Evolutionary conservation across 2,888 invertebrate genomes (phyloP), one percentile per base, ranked within the genome.

Genomic region (Chesias legatella): DNA sequence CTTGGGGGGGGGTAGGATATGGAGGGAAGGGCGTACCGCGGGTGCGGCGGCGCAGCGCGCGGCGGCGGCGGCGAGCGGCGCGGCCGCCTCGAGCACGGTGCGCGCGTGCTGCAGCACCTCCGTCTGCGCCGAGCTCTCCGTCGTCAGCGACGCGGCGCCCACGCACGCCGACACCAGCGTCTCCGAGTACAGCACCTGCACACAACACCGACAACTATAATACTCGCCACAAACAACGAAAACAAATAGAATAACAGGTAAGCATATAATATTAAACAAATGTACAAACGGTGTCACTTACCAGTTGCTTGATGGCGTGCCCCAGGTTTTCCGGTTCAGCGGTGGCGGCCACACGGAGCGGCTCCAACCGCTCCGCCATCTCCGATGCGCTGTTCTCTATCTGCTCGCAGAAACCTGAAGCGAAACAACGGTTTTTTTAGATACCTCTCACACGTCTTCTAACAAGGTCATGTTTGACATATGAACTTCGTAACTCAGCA

Each of bases 1-100:
- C n/a, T n/a, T n/a, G n/a, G n/a, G n/a, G n/a, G n/a, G n/a, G n/a
- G n/a, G n/a, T n/a, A n/a, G n/a, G n/a, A n/a, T n/a, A n/a, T n/a
- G n/a, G n/a, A n/a, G n/a, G n/a, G n/a, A n/a, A 22, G 5, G 4
- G 45, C 55, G 71, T 48, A 93, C 94, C 79, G 94, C 94, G 0
- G 97, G 95, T 89, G 99, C 99, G 2, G 99, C 99, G 0, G 95
- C 98, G 0, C 95, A 93, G 63, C 96, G 94, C 67, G 96, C 96
- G 1, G 95, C 92, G 0, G 95, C 93, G 53, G 94, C 93, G 31
- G 98, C 90, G 46, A 98, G 88, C 60, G 97, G 95, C 3, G 96
- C 88, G 1, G 95, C 93, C n/a, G 96, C 94, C 85, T 99, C 99
- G 0, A 96, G 92, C 35, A 98, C 97, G 0, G 98, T 98, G 73